phyloP scores from a whole-genome alignment of 2,888 invertebrate species.

The Eupithecia exiguata region DNA sequence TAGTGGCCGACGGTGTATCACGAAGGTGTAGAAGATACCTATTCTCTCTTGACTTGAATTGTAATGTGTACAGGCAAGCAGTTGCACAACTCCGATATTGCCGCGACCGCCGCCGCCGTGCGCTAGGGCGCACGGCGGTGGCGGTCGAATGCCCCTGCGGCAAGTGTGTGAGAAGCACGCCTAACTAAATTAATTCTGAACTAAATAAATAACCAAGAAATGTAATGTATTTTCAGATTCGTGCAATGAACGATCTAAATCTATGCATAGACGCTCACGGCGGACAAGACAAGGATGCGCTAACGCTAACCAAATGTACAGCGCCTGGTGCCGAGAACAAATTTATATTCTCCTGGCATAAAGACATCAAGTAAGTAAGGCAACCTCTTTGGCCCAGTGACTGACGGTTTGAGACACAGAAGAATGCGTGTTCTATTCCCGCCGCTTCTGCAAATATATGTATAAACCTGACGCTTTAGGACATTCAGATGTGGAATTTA shows the following conservation, averaged over 20 bases:
- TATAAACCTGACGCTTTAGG: neutral
- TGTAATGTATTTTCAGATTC: slow-evolving; percentile 76
- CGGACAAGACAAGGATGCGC: slow-evolving; percentile 64
- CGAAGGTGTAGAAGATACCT: too few relatives aligned
- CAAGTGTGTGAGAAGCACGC: too few relatives aligned
- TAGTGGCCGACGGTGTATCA: too few relatives aligned
- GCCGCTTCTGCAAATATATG: neutral
- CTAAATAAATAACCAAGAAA: neutral
- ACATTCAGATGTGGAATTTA: too few relatives aligned
- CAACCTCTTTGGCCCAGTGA: neutral
- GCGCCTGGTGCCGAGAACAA: slow-evolving; percentile 83
- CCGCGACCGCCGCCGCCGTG: too few relatives aligned
- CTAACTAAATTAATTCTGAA: too few relatives aligned
- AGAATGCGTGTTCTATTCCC: neutral
- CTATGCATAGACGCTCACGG: slow-evolving; percentile 89
- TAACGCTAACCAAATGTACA: slow-evolving; percentile 54
- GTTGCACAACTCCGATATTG: too few relatives aligned
- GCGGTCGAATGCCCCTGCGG: too few relatives aligned
- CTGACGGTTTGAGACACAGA: neutral
- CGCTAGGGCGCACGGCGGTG: too few relatives aligned
- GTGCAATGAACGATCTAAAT: slow-evolving; percentile 84
- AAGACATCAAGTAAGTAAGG: slow-evolving; percentile 85
- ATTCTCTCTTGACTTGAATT: too few relatives aligned
- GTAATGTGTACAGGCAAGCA: too few relatives aligned
- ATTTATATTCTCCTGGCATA: slow-evolving; percentile 90